phyloP scores from a whole-genome alignment of 2,113 vertebrate genomes.

The Ctenomys sociabilis region DNA sequence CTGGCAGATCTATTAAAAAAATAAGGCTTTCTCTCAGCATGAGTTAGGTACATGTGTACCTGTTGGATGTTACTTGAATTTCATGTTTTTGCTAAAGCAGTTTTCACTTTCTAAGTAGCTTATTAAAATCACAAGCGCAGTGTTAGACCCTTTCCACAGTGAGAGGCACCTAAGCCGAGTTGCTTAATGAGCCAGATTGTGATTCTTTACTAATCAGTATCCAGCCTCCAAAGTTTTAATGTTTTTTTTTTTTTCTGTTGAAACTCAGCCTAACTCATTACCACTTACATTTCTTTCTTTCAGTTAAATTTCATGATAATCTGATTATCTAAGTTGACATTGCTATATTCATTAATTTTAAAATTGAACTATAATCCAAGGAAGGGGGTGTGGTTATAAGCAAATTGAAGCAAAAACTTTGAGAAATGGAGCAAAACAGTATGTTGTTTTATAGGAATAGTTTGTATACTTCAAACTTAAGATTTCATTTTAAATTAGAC shows the following conservation, averaged over 20 bases:
- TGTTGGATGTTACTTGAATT: neutral
- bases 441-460: neutral
- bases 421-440: constrained; percentile 1
- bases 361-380: constrained; percentile 31
- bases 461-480: neutral
- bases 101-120: neutral
- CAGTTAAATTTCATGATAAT: neutral
- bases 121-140: neutral
- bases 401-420: constrained; percentile 37
- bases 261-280: constrained; percentile 39
- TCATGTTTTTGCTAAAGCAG: neutral
- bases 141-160: neutral
- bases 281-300: neutral
- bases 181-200: neutral
- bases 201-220: neutral
- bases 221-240: neutral
- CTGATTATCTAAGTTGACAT: constrained; percentile 42
- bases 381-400: neutral
- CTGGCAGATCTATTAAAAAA: neutral
- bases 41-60: neutral
- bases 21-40: neutral
- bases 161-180: neutral
- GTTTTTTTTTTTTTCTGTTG: neutral
- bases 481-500: constrained; percentile 47
- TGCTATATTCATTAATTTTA: constrained; percentile 14